Evolutionary conservation across 2,113 vertebrate genomes (phyloP).

Genomic region (Dasyornis broadbenti): DNA sequence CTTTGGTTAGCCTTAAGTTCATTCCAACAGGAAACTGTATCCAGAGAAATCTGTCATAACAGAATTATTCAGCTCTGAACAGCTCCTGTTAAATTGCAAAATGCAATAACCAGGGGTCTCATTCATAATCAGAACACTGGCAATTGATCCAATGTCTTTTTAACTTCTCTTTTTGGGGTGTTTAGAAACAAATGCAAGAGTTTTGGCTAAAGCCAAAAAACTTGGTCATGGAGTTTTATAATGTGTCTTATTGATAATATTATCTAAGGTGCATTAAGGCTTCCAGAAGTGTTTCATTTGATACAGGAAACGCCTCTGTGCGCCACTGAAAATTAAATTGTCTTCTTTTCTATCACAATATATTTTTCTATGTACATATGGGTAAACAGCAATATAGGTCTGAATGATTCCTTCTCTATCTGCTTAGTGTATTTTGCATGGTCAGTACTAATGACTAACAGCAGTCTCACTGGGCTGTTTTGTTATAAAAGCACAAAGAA

Average conservation of each 20-base stretch:
- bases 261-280: background rate
- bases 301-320: background rate
- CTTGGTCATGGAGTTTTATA: background rate
- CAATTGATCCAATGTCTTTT: background rate
- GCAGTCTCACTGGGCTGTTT: background rate
- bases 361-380: background rate
- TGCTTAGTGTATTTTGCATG: background rate
- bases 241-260: background rate
- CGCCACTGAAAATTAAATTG: background rate
- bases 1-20: background rate
- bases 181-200: background rate
- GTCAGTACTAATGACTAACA: background rate
- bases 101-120: background rate
- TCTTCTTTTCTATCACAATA: background rate
- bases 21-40: background rate
- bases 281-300: background rate
- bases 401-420: background rate
- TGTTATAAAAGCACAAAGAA: background rate
- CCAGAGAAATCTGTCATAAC: background rate
- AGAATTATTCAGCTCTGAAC: background rate
- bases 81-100: background rate
- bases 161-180: background rate
- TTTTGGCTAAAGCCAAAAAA: background rate
- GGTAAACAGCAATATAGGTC: background rate
- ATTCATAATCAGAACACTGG: background rate